phyloP scores from a whole-genome alignment of 1,140 invertebrate genomes.

The Scaptomyza pallida region DNA sequence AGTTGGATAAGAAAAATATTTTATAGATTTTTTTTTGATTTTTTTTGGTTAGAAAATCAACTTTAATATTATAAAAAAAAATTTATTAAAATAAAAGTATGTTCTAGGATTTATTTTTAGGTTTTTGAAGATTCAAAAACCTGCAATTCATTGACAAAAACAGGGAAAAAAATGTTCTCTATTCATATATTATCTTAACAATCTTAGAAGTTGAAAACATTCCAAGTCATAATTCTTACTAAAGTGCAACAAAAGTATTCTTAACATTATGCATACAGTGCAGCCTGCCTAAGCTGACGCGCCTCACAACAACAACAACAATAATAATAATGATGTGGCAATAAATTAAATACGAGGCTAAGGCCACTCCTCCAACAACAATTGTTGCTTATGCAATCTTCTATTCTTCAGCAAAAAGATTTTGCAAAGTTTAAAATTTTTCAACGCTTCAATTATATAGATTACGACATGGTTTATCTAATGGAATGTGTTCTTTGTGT shows the following conservation, averaged over 20 bases:
- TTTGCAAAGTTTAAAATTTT: constrained; percentile 23
- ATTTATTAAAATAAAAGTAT: too few relatives aligned
- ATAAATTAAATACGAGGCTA: constrained; percentile 3
- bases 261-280: constrained; percentile 9
- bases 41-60: too few relatives aligned
- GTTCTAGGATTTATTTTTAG: too few relatives aligned
- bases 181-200: too few relatives aligned
- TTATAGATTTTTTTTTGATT: too few relatives aligned
- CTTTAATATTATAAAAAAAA: too few relatives aligned
- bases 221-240: background rate
- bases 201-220: too few relatives aligned
- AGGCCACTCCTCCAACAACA: constrained; percentile 39
- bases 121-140: too few relatives aligned
- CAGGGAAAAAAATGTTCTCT: too few relatives aligned
- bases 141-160: too few relatives aligned
- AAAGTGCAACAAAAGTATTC: background rate
- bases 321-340: constrained; percentile 28
- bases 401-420: constrained; percentile 24
- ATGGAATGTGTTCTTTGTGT: background rate
- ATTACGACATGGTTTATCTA: constrained; percentile 25
- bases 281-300: constrained; percentile 32
- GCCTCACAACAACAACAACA: constrained; percentile 7
- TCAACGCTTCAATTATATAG: constrained; percentile 22
- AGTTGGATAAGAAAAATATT: too few relatives aligned
- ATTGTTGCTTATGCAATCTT: constrained; percentile 38